A percentile compares a stretch with the other conserved stretches of the same genome.
Evolutionary conservation across 2,888 invertebrate genomes (phyloP).

Genomic region (Atethmia centrago): DNA sequence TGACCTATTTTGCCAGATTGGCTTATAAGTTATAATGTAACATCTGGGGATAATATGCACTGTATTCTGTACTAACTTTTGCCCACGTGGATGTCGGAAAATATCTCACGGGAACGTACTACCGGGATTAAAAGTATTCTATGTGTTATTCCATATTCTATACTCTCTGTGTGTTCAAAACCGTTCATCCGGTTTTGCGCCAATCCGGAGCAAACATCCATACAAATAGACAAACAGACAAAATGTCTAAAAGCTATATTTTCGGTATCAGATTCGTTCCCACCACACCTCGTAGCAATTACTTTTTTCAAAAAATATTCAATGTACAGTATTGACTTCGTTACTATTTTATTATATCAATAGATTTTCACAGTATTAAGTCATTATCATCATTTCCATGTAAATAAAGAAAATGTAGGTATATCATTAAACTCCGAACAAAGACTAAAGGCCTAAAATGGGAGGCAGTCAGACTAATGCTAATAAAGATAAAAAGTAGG

Average conservation of each 20-base stretch:
- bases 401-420: not conserved
- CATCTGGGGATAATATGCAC: conserved; percentile 20
- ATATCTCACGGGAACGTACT: not conserved
- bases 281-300: not conserved
- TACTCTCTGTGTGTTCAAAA: not conserved
- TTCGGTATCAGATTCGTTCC: not conserved
- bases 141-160: not conserved
- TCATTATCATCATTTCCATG: not conserved
- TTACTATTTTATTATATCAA: not conserved
- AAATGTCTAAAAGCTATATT: not conserved
- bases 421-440: conserved; percentile 5
- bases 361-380: not conserved
- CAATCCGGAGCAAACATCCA: not conserved
- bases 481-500: conserved; percentile 30
- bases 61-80: conserved; percentile 1
- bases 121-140: not conserved
- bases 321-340: not conserved
- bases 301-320: not conserved
- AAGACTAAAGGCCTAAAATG: conserved; percentile 18
- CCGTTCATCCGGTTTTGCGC: not conserved
- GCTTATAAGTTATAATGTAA: conserved; percentile 24
- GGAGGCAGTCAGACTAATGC: conserved; percentile 22
- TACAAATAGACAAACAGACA: not conserved
- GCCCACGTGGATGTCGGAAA: not conserved
- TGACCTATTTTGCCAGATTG: conserved; percentile 43